A percentile compares a stretch with the other conserved stretches of the same genome.
These are phyloP conservation scores for Halcyon leucocephala DNA, from an alignment of 2,797 vertebrate species.

Conservation along the genomic window DNA sequence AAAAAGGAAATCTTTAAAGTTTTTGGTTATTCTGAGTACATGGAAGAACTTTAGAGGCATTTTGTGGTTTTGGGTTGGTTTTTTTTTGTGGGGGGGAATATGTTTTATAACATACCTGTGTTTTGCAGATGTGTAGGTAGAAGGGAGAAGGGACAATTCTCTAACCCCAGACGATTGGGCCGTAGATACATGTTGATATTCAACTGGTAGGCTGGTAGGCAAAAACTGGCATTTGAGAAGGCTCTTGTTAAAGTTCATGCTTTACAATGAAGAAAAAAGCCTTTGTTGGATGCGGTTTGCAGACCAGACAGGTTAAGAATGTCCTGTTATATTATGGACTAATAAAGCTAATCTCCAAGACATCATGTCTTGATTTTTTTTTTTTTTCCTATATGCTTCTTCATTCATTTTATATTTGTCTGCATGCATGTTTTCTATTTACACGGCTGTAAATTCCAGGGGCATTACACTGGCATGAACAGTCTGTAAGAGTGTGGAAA, in stretches of 20 bases:
- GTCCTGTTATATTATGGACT: neutral
- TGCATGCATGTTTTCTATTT: neutral
- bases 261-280: neutral
- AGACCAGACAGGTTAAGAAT: neutral
- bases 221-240: neutral
- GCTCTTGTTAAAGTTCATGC: neutral
- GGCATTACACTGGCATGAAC: neutral
- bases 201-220: neutral
- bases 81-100: too few relatives aligned
- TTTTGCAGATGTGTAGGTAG: neutral
- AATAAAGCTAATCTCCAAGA: neutral
- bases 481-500: neutral
- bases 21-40: neutral
- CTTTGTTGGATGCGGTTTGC: neutral
- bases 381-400: neutral
- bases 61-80: neutral
- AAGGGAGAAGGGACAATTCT: neutral
- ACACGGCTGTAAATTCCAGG: neutral
- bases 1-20: neutral
- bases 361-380: neutral
- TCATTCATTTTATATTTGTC: neutral
- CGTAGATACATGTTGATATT: fast-evolving
- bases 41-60: neutral
- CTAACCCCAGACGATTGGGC: neutral
- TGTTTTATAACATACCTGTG: fast-evolving